Percentiles rank a stretch among this genome's conserved stretches.
These are phyloP conservation scores for Melipona bicolor DNA, from an alignment of 2,888 invertebrate species.

Conservation along the genomic window DNA sequence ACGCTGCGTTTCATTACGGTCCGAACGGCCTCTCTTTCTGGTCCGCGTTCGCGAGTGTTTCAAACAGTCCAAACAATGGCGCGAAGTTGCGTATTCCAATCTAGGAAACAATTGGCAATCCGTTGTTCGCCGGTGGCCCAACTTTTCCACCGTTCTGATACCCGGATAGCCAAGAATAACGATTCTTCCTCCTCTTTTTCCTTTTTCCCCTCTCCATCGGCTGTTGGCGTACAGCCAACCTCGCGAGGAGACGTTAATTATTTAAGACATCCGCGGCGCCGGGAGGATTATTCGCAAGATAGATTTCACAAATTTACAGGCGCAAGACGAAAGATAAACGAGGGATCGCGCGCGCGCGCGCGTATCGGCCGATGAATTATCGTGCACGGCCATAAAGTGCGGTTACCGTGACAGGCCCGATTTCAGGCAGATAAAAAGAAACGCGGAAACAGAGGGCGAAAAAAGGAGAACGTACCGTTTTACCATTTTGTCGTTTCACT, in stretches of 20 bases:
- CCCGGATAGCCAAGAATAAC: constrained; percentile 8
- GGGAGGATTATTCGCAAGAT: background rate
- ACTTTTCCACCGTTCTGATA: background rate
- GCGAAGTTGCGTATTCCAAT: constrained; percentile 2
- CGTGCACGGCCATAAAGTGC: background rate
- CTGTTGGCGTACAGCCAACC: constrained; percentile 5
- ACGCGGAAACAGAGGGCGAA: background rate
- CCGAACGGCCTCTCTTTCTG: background rate
- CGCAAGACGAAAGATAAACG: background rate
- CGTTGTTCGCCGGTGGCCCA: background rate
- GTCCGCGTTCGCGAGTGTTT: background rate
- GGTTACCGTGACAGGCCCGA: background rate
- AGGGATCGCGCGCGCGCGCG: too few species aligned
- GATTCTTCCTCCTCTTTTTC: background rate
- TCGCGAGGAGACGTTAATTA: constrained; percentile 30
- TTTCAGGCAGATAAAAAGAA: background rate
- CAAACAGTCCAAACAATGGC: constrained; percentile 8
- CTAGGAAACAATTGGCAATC: background rate
- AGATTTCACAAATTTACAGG: background rate
- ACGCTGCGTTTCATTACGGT: background rate
- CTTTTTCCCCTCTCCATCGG: too few species aligned
- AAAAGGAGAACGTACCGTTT: too few species aligned
- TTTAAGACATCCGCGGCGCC: constrained; percentile 16
- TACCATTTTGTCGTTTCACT: too few species aligned
- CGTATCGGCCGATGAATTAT: constrained; percentile 2